A percentile compares a stretch with the other conserved stretches of the same genome.
phyloP scores from a whole-genome alignment of 2,113 vertebrate genomes.

The Psilopogon haemacephalus region DNA sequence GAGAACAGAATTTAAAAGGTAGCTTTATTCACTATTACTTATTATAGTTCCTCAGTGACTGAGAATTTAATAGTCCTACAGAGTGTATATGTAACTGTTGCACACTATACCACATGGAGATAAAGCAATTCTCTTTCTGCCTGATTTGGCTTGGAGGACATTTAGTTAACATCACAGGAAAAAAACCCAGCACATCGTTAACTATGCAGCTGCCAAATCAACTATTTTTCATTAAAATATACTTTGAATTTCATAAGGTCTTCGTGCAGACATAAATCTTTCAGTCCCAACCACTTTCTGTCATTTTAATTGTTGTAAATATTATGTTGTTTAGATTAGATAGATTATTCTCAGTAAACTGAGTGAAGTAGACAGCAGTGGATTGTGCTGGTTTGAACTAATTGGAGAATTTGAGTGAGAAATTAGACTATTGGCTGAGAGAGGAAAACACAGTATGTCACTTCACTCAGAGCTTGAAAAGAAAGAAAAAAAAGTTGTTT shows the following conservation, averaged over 20 bases:
- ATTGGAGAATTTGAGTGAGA: too few relatives aligned
- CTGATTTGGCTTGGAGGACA: background rate
- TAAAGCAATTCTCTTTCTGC: background rate
- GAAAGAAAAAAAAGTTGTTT: too few relatives aligned
- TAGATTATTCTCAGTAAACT: too few relatives aligned
- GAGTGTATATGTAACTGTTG: background rate
- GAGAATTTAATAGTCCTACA: background rate
- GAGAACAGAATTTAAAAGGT: background rate
- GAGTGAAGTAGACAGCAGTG: too few relatives aligned
- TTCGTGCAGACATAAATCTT: conserved; percentile 19
- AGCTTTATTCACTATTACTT: background rate
- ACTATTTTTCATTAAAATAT: background rate
- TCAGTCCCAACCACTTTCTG: conserved; percentile 13
- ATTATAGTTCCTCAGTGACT: background rate
- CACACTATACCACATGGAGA: background rate
- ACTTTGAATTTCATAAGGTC: background rate
- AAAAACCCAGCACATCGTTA: background rate
- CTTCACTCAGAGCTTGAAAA: too few relatives aligned
- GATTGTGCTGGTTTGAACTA: too few relatives aligned
- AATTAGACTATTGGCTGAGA: too few relatives aligned
- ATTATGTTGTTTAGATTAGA: too few relatives aligned
- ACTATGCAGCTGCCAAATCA: background rate
- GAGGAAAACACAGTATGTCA: too few relatives aligned
- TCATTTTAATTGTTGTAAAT: too few relatives aligned
- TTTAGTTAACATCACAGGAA: background rate